Base-by-base conservation (phyloP, 2,797 vertebrate genomes). In the Galaxias olidus region DNA sequence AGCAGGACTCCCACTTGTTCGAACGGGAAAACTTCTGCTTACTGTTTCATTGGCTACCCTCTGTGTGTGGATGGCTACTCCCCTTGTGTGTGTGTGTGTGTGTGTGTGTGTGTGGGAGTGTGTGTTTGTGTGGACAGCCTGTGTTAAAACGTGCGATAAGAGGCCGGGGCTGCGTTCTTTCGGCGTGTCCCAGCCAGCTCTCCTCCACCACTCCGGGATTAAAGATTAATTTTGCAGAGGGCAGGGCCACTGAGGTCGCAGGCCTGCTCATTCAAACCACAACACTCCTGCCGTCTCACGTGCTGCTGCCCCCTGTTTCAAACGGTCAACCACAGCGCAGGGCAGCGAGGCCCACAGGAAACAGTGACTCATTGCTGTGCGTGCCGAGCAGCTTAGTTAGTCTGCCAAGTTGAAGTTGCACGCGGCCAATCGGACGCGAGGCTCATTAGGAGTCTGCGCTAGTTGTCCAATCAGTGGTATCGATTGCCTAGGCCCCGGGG, bases 201-300 rank as follows among this genome's bases (percentile, higher is more conserved):
- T 6, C 46, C 68, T 81, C 74, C 79, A 78, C 79, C 71, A 42
- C 65, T 63, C 40, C 41, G 61, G 72, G 69, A 78, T 85, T 89
- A 83, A 84, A 85, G 69, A 87, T 86, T 77, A 61, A 86, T 87
- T n/a, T 77, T 61, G 58, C 73, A 41, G 63, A 77, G 73, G 71
- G 62, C 73, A 65, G 2, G 70, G 71, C 62, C 76, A 86, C 30
- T 2, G 72, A 82, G 81, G 80, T 80, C 81, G 4, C n/a, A n/a
- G n/a, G n/a, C 57, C 45, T 51, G 30, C 66, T 47, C 49, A 61
- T 58, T 71, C 61, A 10, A 20, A 4, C 56, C 44, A 47, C 69
- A 4, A 8, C 74, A 69, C 63, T 61, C 70, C 70, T 30, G 30
- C 30, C 30, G 3, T 72, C 73, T 70, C 6, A 30, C 6, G 9